phyloP scores from a whole-genome alignment of 2,113 vertebrate species.

The Clarias gariepinus region DNA sequence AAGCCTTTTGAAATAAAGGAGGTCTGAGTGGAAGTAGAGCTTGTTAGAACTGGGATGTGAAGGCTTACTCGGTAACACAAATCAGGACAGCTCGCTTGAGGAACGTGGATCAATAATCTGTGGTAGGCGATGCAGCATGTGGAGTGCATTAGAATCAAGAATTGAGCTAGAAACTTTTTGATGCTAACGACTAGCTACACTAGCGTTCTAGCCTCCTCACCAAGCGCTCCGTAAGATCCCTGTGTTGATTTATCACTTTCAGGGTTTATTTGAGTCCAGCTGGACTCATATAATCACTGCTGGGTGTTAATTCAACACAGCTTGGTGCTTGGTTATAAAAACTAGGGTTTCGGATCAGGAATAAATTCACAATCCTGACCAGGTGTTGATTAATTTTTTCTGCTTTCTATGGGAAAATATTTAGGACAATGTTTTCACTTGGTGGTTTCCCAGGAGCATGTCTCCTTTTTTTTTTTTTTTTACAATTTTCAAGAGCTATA shows the following conservation, averaged over 20 bases:
- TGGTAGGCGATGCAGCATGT: neutral
- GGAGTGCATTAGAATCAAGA: neutral
- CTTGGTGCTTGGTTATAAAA: neutral
- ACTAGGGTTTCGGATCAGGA: neutral
- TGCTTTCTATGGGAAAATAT: too few relatives aligned
- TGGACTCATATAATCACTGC: too few relatives aligned
- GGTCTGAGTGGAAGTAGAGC: neutral
- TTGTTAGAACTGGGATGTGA: neutral
- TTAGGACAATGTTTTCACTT: too few relatives aligned
- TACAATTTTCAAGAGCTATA: too few relatives aligned
- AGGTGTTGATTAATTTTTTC: neutral
- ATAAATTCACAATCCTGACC: neutral
- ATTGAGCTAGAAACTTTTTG: neutral
- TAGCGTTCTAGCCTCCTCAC: neutral
- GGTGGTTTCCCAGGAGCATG: too few relatives aligned
- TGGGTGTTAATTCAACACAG: too few relatives aligned
- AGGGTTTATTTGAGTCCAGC: too few relatives aligned
- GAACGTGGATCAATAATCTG: neutral
- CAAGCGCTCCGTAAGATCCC: neutral
- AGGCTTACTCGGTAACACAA: neutral
- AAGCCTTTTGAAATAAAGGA: neutral
- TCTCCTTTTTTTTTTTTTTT: too few relatives aligned
- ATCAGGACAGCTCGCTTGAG: neutral
- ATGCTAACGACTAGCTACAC: neutral
- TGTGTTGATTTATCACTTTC: too few relatives aligned